Conservation (phyloP, 2,888 invertebrate genomes). For the Aradus depressus region DNA sequence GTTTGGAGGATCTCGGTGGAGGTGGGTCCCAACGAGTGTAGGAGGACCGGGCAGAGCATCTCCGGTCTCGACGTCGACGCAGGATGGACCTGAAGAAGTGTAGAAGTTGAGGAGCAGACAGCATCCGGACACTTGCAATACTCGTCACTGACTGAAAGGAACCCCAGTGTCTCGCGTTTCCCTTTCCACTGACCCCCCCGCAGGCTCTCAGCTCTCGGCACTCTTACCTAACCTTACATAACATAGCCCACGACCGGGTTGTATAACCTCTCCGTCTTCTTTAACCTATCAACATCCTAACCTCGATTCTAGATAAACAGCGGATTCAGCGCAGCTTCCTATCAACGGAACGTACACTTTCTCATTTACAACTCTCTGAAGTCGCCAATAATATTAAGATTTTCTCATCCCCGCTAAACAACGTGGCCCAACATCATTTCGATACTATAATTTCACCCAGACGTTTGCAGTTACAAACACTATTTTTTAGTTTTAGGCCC, state of each 20-base stretch:
- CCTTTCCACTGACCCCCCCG: background rate
- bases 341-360: no score
- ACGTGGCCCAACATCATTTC: no score
- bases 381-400: no score
- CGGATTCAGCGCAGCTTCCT: no score
- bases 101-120: background rate
- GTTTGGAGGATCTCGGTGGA: conserved; percentile 12
- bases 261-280: conserved; percentile 12
- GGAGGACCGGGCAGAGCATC: conserved; percentile 18
- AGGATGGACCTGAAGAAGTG: no score
- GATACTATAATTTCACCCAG: no score
- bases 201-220: background rate
- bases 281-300: no score
- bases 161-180: background rate
- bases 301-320: no score
- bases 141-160: background rate
- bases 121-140: background rate
- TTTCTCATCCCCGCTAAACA: no score
- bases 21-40: conserved; percentile 2
- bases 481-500: no score
- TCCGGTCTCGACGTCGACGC: background rate
- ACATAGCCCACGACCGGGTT: conserved; percentile 3
- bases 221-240: conserved; percentile 10
- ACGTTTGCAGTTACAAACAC: no score
- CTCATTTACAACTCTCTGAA: no score